Base-by-base conservation (phyloP, 2,113 vertebrate species). In the Euleptes europaea region DNA sequence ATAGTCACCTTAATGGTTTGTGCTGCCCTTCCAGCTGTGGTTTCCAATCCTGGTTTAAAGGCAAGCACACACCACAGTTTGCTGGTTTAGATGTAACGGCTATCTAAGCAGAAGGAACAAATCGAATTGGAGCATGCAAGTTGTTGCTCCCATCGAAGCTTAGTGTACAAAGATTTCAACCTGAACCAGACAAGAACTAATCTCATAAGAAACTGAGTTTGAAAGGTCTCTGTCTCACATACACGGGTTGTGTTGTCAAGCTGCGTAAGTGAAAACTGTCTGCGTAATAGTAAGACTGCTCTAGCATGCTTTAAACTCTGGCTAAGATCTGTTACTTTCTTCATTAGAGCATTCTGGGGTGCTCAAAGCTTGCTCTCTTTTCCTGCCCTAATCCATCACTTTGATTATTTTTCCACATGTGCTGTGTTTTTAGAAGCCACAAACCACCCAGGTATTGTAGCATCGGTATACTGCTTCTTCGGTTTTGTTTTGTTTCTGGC, bases 371-470 rank as follows among this genome's bases (percentile, higher is more conserved):
- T 12, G 0, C 87, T 91, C 94, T 94, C 78, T 82, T 95, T 93
- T 93, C 91, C 87, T 94, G 26, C 92, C 93, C 96, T 97, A 96
- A 96, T 96, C 93, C 91, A 89, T 95, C 90, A 94, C 94, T 97
- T 91, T 96, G 88, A 92, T 96, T 96, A 90, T 96, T 96, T 97
- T 96, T 96, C 93, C 95, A 93, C 94, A 93, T 96, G 94, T 94
- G 94, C 96, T 94, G 95, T 97, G 93, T 96, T 96, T 97, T 96
- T 97, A 98, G 97, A 97, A 97, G 95, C 97, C 96, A 97, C 96
- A 98, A 94, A 97, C 95, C 97, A 94, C 94, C 96, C 97, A 98
- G 97, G 96, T 98, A 97, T 94, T 97, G 96, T 97, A 97, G 94
- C 93, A 84, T 89, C 95, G 95, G 88, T 96, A 96, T 94, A 87